Conservation (phyloP, 2,113 vertebrate genomes). For the Danionella cerebrum region DNA sequence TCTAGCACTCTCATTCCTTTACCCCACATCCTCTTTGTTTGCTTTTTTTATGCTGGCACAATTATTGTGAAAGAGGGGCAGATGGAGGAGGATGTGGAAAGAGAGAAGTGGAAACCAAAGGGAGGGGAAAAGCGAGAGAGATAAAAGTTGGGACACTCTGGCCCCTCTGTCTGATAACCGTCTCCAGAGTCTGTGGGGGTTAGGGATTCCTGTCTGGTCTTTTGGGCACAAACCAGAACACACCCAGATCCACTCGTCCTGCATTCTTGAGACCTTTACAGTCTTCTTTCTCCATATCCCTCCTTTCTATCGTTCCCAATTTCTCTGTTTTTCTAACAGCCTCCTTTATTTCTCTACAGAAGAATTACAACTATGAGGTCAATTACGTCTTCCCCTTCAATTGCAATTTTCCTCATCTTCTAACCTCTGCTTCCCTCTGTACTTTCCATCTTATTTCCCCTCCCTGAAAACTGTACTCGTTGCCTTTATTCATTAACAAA, state of each 20-base stretch:
- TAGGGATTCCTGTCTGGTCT: constrained; percentile 64
- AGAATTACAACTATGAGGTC: background rate
- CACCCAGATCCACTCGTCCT: constrained; percentile 62
- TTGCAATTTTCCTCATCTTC: constrained; percentile 1
- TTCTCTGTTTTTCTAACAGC: background rate
- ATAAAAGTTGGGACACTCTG: constrained; percentile 51
- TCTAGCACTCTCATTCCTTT: background rate
- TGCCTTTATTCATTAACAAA: background rate
- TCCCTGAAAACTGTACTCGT: constrained; percentile 20
- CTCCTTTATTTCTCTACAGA: background rate
- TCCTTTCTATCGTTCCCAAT: constrained; percentile 35
- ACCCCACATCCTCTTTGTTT: constrained; percentile 6
- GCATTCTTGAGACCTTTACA: constrained; percentile 68
- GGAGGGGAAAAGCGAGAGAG: constrained; percentile 36
- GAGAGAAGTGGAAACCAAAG: constrained; percentile 6
- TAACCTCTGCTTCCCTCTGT: background rate
- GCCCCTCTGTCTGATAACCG: constrained; percentile 62
- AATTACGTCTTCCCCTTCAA: background rate
- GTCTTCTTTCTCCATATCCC: constrained; percentile 52
- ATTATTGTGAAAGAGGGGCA: constrained; percentile 20
- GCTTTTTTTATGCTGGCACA: constrained; percentile 24
- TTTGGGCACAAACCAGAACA: constrained; percentile 56
- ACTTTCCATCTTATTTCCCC: constrained; percentile 8
- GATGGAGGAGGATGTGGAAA: constrained; percentile 25
- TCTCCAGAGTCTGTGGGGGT: constrained; percentile 67